phyloP scores from a whole-genome alignment of 2,797 vertebrate genomes.

The Eutrigla gurnardus region DNA sequence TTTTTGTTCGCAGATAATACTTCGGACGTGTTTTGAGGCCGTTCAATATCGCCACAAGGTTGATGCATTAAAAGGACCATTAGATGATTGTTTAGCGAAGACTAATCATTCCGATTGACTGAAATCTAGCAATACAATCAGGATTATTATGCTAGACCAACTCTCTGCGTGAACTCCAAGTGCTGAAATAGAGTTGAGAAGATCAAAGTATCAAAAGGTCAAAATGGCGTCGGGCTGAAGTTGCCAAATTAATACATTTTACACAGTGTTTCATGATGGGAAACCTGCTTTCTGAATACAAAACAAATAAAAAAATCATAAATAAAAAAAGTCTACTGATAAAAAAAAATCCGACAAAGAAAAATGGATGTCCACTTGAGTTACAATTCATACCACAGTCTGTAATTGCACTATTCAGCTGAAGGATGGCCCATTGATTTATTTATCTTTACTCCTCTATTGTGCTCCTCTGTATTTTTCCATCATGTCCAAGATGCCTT shows the following conservation, averaged over 20 bases:
- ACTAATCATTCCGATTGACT: conserved; percentile 29
- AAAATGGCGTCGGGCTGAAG: conserved; percentile 9
- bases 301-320: conserved; percentile 7
- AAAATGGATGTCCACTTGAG: neutral
- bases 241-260: neutral
- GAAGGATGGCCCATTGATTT: neutral
- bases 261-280: neutral
- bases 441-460: neutral
- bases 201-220: conserved; percentile 25
- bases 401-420: conserved; percentile 2
- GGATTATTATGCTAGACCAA: conserved; percentile 29
- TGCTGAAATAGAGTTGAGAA: conserved; percentile 21
- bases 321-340: too few relatives aligned
- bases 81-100: conserved; percentile 24
- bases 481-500: conserved; percentile 12
- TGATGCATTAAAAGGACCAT: conserved; percentile 6
- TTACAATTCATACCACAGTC: neutral
- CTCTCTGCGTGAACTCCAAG: neutral
- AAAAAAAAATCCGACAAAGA: neutral
- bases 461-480: conserved; percentile 7
- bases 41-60: conserved; percentile 6
- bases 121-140: conserved; percentile 27
- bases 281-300: neutral
- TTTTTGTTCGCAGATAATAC: neutral
- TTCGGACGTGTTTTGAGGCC: neutral